These are phyloP conservation scores for Furcula furcula DNA, from an alignment of 2,888 invertebrate species.

Conservation along the genomic window DNA sequence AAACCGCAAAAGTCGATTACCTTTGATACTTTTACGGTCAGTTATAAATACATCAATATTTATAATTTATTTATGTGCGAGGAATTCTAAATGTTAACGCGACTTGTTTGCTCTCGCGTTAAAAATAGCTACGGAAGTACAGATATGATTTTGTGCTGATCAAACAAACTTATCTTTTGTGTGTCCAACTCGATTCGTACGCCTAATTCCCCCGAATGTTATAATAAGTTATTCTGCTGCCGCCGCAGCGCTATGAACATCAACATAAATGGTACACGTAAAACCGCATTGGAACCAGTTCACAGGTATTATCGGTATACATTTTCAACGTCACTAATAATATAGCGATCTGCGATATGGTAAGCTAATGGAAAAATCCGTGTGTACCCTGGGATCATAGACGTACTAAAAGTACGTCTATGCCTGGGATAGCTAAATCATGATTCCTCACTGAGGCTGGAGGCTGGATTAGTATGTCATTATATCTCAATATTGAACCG, in stretches of 20 bases:
- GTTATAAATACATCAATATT: constrained; percentile 15
- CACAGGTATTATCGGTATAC: constrained; percentile 6
- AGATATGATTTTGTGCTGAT: constrained; percentile 53
- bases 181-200: constrained; percentile 23
- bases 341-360: constrained; percentile 25
- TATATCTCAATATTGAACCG: too few species aligned
- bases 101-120: constrained; percentile 42
- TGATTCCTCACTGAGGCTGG: too few species aligned
- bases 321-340: constrained; percentile 20
- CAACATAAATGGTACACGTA: constrained; percentile 13
- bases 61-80: constrained; percentile 26
- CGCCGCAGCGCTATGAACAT: constrained; percentile 11
- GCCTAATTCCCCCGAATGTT: constrained; percentile 10
- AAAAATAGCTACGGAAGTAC: constrained; percentile 58
- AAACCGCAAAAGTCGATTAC: too few species aligned
- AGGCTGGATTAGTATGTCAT: too few species aligned
- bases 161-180: constrained; percentile 48
- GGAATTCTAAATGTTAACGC: constrained; percentile 37
- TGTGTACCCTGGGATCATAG: too few species aligned
- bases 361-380: constrained; percentile 32
- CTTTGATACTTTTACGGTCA: background rate
- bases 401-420: too few species aligned
- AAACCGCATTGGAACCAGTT: constrained; percentile 16
- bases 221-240: constrained; percentile 1
- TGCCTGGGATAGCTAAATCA: too few species aligned